These are phyloP conservation scores for Myopa tessellatipennis DNA, from an alignment of 2,888 invertebrate species.

Conservation along the genomic window DNA sequence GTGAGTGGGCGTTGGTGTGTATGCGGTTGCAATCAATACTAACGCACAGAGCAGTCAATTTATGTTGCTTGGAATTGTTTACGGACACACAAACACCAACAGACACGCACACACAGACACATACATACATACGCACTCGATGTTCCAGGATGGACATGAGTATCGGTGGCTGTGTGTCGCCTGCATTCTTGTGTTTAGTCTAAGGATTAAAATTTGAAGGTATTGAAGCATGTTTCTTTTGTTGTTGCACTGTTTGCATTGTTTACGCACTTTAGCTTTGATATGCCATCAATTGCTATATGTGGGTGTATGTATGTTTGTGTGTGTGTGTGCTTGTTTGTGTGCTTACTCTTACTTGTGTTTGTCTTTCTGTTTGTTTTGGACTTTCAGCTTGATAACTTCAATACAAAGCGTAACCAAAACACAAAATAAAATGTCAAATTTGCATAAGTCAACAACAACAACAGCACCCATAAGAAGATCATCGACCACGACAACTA, in stretches of 20 bases:
- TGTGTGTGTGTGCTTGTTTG: conserved; percentile 7
- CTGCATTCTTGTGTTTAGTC: conserved; percentile 1
- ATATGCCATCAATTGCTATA: conserved; percentile 39
- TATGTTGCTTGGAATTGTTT: conserved; percentile 27
- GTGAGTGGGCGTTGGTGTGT: neutral
- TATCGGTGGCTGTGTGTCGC: neutral
- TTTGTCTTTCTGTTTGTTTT: conserved; percentile 17
- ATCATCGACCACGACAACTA: neutral
- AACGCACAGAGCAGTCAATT: neutral
- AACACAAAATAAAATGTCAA: conserved; percentile 19
- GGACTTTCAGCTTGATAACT: conserved; percentile 30
- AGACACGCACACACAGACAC: conserved; percentile 18
- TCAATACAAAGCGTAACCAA: conserved; percentile 34
- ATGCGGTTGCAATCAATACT: conserved; percentile 14
- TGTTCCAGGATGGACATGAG: neutral
- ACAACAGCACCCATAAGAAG: neutral
- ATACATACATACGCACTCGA: neutral
- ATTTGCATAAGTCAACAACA: conserved; percentile 31
- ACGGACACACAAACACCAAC: neutral
- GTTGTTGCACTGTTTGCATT: conserved; percentile 45
- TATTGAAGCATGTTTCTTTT: conserved; percentile 26
- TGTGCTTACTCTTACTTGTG: neutral
- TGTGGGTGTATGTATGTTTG: neutral
- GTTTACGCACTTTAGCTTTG: conserved; percentile 65
- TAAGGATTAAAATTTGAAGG: conserved; percentile 31